These are phyloP conservation scores for Myoxocephalus aenaeus DNA, from an alignment of 2,797 vertebrate species.

Conservation along the genomic window DNA sequence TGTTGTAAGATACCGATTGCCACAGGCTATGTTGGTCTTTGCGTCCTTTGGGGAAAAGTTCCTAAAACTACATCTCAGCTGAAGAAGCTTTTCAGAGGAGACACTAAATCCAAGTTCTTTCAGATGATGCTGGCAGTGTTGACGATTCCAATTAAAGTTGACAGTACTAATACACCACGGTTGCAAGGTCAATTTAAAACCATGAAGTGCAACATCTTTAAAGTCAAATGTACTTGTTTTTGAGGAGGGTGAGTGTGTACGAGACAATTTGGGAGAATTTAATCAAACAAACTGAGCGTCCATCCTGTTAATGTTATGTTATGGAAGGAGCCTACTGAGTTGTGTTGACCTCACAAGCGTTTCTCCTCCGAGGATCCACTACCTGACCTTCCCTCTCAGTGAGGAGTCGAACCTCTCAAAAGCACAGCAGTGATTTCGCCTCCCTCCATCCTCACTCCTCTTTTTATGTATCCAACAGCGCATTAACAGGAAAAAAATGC, in stretches of 20 bases:
- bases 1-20: neutral
- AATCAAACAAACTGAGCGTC: constrained; percentile 2
- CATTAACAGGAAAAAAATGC: constrained; percentile 67
- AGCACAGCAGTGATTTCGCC: constrained; percentile 48
- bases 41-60: neutral
- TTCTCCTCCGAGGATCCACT: constrained; percentile 38
- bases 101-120: neutral
- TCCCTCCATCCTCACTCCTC: constrained; percentile 56
- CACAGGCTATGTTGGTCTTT: neutral
- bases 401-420: constrained; percentile 37
- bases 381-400: constrained; percentile 48
- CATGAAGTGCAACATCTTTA: neutral
- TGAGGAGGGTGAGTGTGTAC: neutral
- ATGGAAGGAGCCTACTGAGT: constrained; percentile 9
- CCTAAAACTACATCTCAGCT: neutral
- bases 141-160: neutral
- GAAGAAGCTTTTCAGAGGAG: neutral
- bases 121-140: neutral
- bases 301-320: constrained; percentile 4
- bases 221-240: neutral
- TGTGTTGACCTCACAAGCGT: constrained; percentile 22
- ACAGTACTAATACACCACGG: neutral
- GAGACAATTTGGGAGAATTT: neutral
- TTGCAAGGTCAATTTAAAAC: neutral
- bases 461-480: constrained; percentile 73